These are phyloP conservation scores for Takifugu rubripes DNA, from an alignment of 2,797 vertebrate species.

Conservation along the genomic window DNA sequence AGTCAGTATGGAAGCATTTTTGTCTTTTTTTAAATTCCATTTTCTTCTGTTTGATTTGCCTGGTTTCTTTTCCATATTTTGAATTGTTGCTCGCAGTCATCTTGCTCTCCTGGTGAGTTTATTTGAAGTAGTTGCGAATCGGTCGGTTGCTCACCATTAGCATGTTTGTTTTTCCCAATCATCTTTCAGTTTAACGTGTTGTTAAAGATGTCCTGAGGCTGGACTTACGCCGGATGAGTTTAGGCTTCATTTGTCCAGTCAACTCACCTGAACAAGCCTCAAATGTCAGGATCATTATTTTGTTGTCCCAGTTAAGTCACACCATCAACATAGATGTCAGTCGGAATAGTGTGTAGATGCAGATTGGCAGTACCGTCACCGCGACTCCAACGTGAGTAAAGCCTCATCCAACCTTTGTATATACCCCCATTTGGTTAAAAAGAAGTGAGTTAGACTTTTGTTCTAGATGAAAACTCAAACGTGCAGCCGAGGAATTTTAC, in stretches of 20 bases:
- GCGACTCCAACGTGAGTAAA: too few relatives aligned
- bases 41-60: constrained; percentile 51
- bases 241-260: too few relatives aligned
- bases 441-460: constrained; percentile 8
- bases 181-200: constrained; percentile 48
- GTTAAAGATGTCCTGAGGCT: not conserved
- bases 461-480: constrained; percentile 31
- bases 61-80: constrained; percentile 27
- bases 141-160: constrained; percentile 53
- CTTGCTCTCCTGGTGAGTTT: constrained; percentile 57
- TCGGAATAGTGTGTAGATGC: too few relatives aligned
- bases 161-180: constrained; percentile 55
- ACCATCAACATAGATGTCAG: too few relatives aligned
- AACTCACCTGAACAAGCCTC: too few relatives aligned
- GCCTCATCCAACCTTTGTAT: constrained; percentile 31
- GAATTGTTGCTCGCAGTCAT: constrained; percentile 70
- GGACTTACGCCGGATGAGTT: too few relatives aligned
- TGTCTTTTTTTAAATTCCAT: constrained; percentile 50
- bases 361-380: too few relatives aligned
- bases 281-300: too few relatives aligned
- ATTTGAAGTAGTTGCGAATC: constrained; percentile 56
- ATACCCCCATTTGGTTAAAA: constrained; percentile 20
- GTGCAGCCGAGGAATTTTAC: constrained; percentile 19
- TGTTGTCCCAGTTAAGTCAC: too few relatives aligned
- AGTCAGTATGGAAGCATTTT: constrained; percentile 44